These are phyloP conservation scores for Elymnias hypermnestra DNA, from an alignment of 1,140 invertebrate genomes.

Conservation along the genomic window DNA sequence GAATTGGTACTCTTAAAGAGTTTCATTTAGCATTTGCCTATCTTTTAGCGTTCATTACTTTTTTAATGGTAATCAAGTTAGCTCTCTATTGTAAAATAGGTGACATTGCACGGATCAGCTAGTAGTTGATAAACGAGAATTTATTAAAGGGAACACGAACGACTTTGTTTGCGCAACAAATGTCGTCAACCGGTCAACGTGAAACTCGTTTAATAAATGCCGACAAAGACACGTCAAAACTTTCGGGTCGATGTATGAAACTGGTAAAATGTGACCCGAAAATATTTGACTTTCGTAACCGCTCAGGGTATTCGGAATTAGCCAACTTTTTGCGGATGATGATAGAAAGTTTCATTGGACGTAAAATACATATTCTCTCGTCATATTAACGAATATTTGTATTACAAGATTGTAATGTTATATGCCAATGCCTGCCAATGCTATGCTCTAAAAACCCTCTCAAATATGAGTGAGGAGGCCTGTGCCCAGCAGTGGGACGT, in stretches of 20 bases:
- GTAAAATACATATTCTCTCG: not conserved
- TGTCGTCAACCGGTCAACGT: constrained; percentile 5
- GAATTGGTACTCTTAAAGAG: no score
- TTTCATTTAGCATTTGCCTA: no score
- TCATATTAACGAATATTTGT: no score
- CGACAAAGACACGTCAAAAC: constrained; percentile 21
- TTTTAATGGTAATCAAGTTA: no score
- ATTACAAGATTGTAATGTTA: no score
- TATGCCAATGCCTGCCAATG: no score
- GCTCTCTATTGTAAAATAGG: no score
- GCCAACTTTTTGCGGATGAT: constrained; percentile 18
- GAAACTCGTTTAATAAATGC: constrained; percentile 17
- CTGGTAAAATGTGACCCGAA: constrained; percentile 14
- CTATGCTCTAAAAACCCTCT: no score
- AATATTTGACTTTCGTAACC: constrained; percentile 12
- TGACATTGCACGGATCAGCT: no score
- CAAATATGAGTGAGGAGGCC: no score
- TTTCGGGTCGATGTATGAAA: constrained; percentile 20
- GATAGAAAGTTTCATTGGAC: constrained; percentile 12
- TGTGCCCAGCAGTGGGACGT: no score
- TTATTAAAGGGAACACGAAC: not conserved
- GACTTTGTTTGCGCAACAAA: constrained; percentile 9
- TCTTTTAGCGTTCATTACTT: no score
- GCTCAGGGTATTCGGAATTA: constrained; percentile 16
- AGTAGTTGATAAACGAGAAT: constrained; percentile 3